Evolutionary conservation across 1,140 invertebrate genomes (phyloP).

Genomic region (Paraescarpia echinospica): DNA sequence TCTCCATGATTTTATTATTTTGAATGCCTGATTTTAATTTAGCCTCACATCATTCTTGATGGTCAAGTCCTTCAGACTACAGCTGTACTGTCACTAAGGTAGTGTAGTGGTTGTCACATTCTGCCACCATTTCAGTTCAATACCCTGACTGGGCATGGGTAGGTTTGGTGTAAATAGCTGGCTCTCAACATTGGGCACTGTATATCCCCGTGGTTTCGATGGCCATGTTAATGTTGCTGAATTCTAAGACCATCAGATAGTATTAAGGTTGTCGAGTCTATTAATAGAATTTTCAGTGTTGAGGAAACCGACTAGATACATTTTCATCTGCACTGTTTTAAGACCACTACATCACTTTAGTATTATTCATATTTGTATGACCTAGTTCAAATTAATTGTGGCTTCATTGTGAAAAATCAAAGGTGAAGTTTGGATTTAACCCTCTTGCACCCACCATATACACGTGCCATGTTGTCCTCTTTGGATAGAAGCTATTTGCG

Average conservation of each 20-base stretch:
- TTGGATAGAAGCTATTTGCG: neutral
- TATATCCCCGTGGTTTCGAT: too few species aligned
- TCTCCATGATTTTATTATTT: neutral
- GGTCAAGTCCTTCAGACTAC: neutral
- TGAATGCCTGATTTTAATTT: neutral
- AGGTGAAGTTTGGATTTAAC: neutral
- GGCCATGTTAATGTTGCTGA: neutral
- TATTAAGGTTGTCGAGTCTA: neutral
- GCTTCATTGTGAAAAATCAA: neutral
- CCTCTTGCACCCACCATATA: neutral
- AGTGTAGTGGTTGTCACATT: neutral
- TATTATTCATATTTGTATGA: neutral
- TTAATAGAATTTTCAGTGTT: too few species aligned
- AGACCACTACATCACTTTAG: neutral
- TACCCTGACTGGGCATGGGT: neutral
- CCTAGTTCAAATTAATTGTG: neutral
- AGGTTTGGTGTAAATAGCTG: neutral
- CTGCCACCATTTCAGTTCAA: neutral
- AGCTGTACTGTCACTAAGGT: neutral
- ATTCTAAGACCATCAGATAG: neutral
- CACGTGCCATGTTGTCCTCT: neutral
- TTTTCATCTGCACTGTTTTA: neutral
- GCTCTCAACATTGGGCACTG: neutral
- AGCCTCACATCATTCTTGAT: neutral
- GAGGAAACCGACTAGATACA: neutral